Conservation (phyloP, 2,113 vertebrate species). For the Periophthalmus modestus region DNA sequence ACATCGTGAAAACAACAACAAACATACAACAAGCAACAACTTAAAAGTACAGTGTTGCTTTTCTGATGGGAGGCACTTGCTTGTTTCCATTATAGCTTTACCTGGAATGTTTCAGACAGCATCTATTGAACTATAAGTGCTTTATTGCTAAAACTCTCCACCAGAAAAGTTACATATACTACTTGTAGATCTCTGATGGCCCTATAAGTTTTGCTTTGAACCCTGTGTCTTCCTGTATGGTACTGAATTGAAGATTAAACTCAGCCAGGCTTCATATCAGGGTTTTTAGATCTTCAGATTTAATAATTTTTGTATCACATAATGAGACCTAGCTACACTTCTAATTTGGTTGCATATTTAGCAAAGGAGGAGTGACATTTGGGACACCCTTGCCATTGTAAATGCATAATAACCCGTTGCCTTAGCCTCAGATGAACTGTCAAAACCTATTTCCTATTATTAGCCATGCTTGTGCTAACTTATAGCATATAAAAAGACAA, state of each 20-base stretch:
- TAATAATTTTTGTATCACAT: neutral
- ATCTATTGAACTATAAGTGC: no score
- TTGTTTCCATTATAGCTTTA: no score
- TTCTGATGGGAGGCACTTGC: no score
- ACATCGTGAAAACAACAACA: no score
- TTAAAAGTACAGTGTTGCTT: no score
- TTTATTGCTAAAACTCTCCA: no score
- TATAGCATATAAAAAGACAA: constrained; percentile 6
- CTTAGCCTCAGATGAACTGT: constrained; percentile 44
- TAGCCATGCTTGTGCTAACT: constrained; percentile 55
- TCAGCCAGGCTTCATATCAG: neutral
- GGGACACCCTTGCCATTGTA: neutral
- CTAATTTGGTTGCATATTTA: neutral
- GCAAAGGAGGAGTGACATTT: neutral
- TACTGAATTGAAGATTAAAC: neutral
- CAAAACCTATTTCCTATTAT: constrained; percentile 48
- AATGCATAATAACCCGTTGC: neutral
- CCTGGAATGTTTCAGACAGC: no score
- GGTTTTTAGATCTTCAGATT: neutral
- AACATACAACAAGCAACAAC: no score
- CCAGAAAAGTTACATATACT: no score
- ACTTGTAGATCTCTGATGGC: neutral
- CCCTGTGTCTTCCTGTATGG: no score
- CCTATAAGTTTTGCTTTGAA: no score
- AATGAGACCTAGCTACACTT: neutral